These are phyloP conservation scores for Scartelaos histophorus DNA, from an alignment of 2,113 vertebrate genomes.

Conservation along the genomic window DNA sequence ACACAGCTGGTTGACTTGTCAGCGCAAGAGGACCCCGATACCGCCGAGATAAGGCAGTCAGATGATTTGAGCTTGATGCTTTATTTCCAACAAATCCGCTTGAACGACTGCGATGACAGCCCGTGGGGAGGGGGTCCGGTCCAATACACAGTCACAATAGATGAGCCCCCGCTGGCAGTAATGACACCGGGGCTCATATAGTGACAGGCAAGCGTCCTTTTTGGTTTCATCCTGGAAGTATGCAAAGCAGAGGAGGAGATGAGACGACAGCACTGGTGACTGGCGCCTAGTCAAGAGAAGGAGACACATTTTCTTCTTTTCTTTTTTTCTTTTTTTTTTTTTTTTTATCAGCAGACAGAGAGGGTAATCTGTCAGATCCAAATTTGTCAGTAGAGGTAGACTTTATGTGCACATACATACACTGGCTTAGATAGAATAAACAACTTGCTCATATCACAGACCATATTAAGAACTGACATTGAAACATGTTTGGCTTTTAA, in stretches of 20 bases:
- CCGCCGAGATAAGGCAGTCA: conserved; percentile 66
- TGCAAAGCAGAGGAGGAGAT: conserved; percentile 9
- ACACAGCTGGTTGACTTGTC: conserved; percentile 53
- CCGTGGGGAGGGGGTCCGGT: conserved; percentile 48
- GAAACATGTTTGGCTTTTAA: not conserved
- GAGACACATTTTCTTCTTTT: conserved; percentile 43
- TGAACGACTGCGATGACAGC: conserved; percentile 55
- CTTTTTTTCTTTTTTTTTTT: conserved; percentile 1
- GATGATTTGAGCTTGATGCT: conserved; percentile 60
- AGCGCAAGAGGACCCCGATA: conserved; percentile 49
- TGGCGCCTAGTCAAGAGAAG: conserved; percentile 48
- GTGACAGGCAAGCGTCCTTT: conserved; percentile 59
- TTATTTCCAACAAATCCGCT: conserved; percentile 69
- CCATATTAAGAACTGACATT: not conserved
- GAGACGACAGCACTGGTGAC: conserved; percentile 22
- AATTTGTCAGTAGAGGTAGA: conserved; percentile 51
- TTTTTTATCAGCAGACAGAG: conserved; percentile 50
- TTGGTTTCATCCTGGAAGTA: conserved; percentile 43
- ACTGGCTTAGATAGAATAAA: not conserved
- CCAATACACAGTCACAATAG: conserved; percentile 54
- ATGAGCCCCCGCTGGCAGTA: conserved; percentile 64
- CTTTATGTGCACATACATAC: conserved; percentile 1
- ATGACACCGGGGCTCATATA: conserved; percentile 48
- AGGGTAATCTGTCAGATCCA: conserved; percentile 71
- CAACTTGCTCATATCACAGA: conserved; percentile 11